phyloP scores from a whole-genome alignment of 1,140 invertebrate species.

The Carposina sasakii region DNA sequence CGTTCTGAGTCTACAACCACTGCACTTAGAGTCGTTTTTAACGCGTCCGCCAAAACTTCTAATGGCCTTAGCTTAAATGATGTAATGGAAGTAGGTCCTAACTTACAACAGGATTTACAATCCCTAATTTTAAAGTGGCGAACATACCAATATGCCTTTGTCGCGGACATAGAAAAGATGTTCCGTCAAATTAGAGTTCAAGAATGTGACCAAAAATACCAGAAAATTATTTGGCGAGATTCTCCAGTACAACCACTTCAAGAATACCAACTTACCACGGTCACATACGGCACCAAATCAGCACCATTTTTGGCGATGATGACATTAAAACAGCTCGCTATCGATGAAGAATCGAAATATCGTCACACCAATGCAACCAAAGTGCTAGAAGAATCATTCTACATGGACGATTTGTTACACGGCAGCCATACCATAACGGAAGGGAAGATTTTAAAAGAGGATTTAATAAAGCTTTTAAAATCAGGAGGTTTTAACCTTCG shows the following conservation, averaged over 20 bases:
- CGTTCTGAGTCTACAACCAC: too few species aligned
- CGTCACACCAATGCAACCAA: not conserved
- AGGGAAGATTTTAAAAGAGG: constrained; percentile 1
- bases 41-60: too few species aligned
- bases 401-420: constrained; percentile 1
- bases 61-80: too few species aligned
- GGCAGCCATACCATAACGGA: not conserved
- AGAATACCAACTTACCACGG: not conserved
- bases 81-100: too few species aligned
- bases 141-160: too few species aligned
- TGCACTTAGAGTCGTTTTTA: too few species aligned
- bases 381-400: constrained; percentile 1
- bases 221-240: constrained; percentile 1
- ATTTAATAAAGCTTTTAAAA: constrained; percentile 1
- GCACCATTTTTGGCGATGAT: constrained; percentile 3
- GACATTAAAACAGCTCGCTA: constrained; percentile 4
- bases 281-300: constrained; percentile 1
- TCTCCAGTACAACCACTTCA: not conserved
- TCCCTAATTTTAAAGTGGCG: too few species aligned
- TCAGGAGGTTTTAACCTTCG: constrained; percentile 3
- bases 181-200: not conserved
- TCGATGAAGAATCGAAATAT: constrained; percentile 2
- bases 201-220: not conserved
- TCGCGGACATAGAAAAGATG: too few species aligned
- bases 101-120: too few species aligned